Conservation (phyloP, 2,888 invertebrate species). For the Timema cristinae region DNA sequence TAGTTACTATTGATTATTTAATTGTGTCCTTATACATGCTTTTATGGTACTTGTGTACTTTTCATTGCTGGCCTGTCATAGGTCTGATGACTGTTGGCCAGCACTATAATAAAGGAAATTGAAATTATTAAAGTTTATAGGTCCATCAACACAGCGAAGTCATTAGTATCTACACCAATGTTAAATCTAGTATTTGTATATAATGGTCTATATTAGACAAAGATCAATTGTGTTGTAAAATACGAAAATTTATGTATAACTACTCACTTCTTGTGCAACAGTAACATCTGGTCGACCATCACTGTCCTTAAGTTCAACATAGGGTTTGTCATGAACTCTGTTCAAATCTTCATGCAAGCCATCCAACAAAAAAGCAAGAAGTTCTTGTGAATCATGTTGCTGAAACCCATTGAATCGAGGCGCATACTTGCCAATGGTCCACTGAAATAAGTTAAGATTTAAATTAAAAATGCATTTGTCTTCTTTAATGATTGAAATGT, state of each 20-base stretch:
- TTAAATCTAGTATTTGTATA: too few species aligned
- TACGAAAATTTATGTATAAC: neutral
- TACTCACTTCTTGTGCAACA: slow-evolving; percentile 50
- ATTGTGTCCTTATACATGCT: too few species aligned
- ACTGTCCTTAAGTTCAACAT: slow-evolving; percentile 68
- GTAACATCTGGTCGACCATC: slow-evolving; percentile 70
- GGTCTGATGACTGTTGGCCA: too few species aligned
- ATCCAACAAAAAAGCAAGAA: slow-evolving; percentile 87
- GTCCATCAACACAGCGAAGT: too few species aligned
- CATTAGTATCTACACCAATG: too few species aligned
- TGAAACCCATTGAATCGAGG: slow-evolving; percentile 83
- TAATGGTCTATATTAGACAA: too few species aligned
- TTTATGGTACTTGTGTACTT: too few species aligned
- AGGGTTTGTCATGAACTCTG: slow-evolving; percentile 64
- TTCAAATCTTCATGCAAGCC: slow-evolving; percentile 90
- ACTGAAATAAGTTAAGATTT: slow-evolving; percentile 44
- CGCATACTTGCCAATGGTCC: slow-evolving; percentile 82
- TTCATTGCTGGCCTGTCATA: too few species aligned
- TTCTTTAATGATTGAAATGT: slow-evolving; percentile 3
- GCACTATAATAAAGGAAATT: too few species aligned
- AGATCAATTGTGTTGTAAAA: neutral
- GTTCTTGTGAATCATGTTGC: slow-evolving; percentile 91
- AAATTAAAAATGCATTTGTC: slow-evolving; percentile 15
- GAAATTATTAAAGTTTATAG: too few species aligned
- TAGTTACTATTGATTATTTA: too few species aligned